Evolutionary conservation across 2,888 invertebrate genomes (phyloP).

Genomic region (Drosophila paramelanica): DNA sequence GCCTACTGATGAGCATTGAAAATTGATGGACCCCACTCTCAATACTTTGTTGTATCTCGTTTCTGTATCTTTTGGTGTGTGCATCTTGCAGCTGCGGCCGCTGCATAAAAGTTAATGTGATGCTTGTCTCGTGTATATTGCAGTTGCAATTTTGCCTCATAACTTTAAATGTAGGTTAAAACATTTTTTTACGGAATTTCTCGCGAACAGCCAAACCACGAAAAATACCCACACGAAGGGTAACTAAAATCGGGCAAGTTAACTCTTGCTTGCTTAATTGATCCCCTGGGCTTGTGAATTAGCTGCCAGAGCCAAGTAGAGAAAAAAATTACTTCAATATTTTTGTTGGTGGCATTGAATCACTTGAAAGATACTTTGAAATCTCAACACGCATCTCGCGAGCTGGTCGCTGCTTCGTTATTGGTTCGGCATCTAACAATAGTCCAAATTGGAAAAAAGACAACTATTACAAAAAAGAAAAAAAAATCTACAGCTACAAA

Average conservation of each 20-base stretch:
- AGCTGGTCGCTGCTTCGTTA: conserved; percentile 25
- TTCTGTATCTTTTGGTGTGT: conserved; percentile 34
- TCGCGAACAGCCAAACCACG: conserved; percentile 5
- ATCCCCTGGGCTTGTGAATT: conserved; percentile 74
- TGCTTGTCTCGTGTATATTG: conserved; percentile 50
- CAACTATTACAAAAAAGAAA: conserved; percentile 24
- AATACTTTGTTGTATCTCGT: conserved; percentile 51
- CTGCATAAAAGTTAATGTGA: conserved; percentile 71
- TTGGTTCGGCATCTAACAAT: conserved; percentile 60
- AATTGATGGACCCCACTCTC: conserved; percentile 64
- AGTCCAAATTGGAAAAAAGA: conserved; percentile 64
- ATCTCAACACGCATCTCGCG: conserved; percentile 53
- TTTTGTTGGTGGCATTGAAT: conserved; percentile 40
- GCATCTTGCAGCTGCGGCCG: conserved; percentile 40
- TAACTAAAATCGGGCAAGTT: conserved; percentile 60
- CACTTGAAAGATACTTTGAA: conserved; percentile 50
- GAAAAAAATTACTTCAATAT: conserved; percentile 22
- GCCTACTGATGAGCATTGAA: conserved; percentile 64
- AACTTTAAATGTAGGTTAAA: conserved; percentile 71
- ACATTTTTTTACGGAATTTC: conserved; percentile 66
- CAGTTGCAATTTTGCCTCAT: conserved; percentile 46
- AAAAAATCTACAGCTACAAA: conserved; percentile 16
- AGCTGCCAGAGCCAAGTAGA: conserved; percentile 37
- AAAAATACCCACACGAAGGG: conserved; percentile 38
- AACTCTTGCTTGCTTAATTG: conserved; percentile 54